Evolutionary conservation across 2,888 invertebrate genomes (phyloP).

Genomic region (Netelia virgata): DNA sequence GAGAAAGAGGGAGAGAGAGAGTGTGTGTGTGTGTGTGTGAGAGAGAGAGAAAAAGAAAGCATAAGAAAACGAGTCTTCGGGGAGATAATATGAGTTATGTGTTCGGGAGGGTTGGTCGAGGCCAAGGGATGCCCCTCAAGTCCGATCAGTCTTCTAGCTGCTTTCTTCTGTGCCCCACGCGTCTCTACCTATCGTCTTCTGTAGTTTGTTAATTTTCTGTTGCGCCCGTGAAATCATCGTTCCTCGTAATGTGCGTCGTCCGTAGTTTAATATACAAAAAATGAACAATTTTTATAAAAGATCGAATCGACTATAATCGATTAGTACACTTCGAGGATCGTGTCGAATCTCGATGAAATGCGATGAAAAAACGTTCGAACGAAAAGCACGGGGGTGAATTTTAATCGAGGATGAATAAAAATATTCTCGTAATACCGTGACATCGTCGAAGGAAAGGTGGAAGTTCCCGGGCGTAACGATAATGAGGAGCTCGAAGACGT

Average conservation of each 20-base stretch:
- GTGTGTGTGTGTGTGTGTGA: not conserved
- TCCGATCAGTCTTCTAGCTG: slow-evolving; percentile 82
- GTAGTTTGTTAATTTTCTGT: slow-evolving; percentile 62
- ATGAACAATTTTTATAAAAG: not conserved
- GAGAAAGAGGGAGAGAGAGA: slow-evolving; percentile 13
- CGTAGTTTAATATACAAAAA: slow-evolving; percentile 2
- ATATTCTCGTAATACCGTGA: not conserved
- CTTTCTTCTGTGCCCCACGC: slow-evolving; percentile 80
- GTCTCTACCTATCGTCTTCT: slow-evolving; percentile 71
- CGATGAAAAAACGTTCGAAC: not conserved
- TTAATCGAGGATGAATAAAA: not conserved
- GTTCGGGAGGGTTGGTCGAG: slow-evolving; percentile 80
- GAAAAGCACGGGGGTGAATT: not conserved
- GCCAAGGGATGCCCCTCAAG: slow-evolving; percentile 85
- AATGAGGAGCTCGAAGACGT: slow-evolving; percentile 40
- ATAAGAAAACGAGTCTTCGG: slow-evolving; percentile 52
- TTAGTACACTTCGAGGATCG: not conserved
- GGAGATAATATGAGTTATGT: slow-evolving; percentile 82
- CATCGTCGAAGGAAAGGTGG: slow-evolving; percentile 30
- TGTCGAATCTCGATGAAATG: not conserved
- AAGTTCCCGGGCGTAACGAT: slow-evolving; percentile 15
- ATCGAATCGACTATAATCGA: not conserved
- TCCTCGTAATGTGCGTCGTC: not conserved
- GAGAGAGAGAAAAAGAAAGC: slow-evolving; percentile 38
- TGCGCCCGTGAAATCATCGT: slow-evolving; percentile 34